phyloP scores from a whole-genome alignment of 2,888 invertebrate genomes.

The Nephrotoma appendiculata region DNA sequence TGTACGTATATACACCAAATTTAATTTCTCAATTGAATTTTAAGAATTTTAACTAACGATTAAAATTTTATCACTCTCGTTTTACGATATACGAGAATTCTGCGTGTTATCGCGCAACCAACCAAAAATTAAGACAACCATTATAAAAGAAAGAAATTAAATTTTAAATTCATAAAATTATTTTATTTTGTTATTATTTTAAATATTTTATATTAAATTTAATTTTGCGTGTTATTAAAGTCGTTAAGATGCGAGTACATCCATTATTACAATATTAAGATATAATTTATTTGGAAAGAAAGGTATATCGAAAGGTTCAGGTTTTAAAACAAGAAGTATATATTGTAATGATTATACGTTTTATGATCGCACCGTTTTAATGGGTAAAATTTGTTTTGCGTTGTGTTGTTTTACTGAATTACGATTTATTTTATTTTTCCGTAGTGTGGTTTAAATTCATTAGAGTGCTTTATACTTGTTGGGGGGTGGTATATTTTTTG shows the following conservation, averaged over 20 bases:
- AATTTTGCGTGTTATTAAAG: not conserved
- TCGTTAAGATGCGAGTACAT: not conserved
- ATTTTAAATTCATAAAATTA: not conserved
- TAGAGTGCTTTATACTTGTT: not conserved
- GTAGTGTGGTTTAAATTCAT: not conserved
- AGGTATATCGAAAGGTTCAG: not conserved
- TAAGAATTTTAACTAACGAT: not conserved
- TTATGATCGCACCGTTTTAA: not conserved
- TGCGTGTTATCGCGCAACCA: not conserved
- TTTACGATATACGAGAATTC: not conserved
- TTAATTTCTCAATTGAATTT: not conserved
- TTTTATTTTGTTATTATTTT: not conserved
- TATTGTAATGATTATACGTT: not conserved
- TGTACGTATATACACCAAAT: not conserved
- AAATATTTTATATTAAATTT: not conserved
- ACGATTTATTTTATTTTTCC: not conserved
- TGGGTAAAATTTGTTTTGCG: not conserved
- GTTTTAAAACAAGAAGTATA: not conserved
- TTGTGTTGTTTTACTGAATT: not conserved
- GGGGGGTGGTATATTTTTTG: not conserved
- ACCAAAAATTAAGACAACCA: not conserved
- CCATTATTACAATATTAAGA: not conserved
- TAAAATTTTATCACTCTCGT: not conserved
- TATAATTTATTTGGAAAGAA: not conserved
- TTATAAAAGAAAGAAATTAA: not conserved